phyloP scores from a whole-genome alignment of 1,140 invertebrate genomes.

The Tetramorium alpestre region DNA sequence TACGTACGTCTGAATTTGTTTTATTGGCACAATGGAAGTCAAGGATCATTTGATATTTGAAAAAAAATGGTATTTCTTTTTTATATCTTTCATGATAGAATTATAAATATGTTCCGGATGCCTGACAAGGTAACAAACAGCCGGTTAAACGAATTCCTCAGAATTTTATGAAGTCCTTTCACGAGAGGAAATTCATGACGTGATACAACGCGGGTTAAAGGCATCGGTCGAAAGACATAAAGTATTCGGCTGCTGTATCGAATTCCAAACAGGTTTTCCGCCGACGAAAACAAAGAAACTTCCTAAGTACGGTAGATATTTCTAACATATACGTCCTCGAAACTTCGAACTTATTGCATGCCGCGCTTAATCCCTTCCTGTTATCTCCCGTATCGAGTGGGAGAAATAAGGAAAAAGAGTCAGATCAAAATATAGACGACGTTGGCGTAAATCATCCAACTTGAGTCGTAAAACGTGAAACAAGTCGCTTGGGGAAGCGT shows the following conservation, averaged over 20 bases:
- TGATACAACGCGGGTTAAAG: constrained; percentile 57
- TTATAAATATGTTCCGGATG: constrained; percentile 31
- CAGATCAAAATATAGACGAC: constrained; percentile 19
- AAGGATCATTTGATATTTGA: constrained; percentile 18
- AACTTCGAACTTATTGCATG: constrained; percentile 49
- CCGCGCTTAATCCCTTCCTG: constrained; percentile 47
- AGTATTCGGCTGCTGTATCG: constrained; percentile 53
- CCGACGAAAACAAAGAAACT: constrained; percentile 60
- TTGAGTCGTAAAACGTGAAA: constrained; percentile 38
- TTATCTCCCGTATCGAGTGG: constrained; percentile 25
- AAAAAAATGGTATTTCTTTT: constrained; percentile 11
- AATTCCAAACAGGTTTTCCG: constrained; percentile 59
- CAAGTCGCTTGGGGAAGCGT: constrained; percentile 32
- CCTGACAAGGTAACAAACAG: background rate
- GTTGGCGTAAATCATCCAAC: constrained; percentile 47
- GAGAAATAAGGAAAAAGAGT: background rate
- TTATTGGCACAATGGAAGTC: constrained; percentile 40
- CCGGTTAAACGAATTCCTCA: constrained; percentile 34
- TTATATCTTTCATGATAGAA: background rate
- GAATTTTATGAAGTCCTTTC: constrained; percentile 55
- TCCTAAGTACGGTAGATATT: constrained; percentile 55
- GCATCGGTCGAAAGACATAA: constrained; percentile 50
- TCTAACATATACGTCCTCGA: constrained; percentile 45
- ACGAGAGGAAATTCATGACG: constrained; percentile 50
- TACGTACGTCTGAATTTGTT: background rate